Conservation (phyloP, 2,888 invertebrate genomes). For the Agonopterix arenella region DNA sequence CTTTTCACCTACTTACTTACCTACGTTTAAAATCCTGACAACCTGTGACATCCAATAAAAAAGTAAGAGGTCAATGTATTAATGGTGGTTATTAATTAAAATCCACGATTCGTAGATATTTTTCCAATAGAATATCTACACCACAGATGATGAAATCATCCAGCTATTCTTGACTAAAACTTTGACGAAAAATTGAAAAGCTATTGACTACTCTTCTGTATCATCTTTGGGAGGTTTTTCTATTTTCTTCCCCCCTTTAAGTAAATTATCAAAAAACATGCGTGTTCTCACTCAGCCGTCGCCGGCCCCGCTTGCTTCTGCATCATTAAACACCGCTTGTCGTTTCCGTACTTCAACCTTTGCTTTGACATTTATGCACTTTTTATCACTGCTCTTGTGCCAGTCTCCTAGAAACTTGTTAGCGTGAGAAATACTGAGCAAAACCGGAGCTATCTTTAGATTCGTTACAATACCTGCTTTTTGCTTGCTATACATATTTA, state of each 20-base stretch:
- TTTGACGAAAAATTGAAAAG: too few relatives aligned
- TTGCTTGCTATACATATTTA: slow-evolving; percentile 1
- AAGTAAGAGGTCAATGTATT: too few relatives aligned
- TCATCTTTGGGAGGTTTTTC: too few relatives aligned
- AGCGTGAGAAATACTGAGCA: slow-evolving; percentile 23
- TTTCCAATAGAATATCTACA: too few relatives aligned
- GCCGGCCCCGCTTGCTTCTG: slow-evolving; percentile 36
- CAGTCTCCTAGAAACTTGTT: slow-evolving; percentile 13
- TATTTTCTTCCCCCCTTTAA: slow-evolving; percentile 3
- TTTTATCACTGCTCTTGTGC: slow-evolving; percentile 18
- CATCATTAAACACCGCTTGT: slow-evolving; percentile 49
- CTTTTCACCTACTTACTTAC: too few relatives aligned
- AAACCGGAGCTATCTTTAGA: slow-evolving; percentile 3
- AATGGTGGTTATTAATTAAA: too few relatives aligned
- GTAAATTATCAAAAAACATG: slow-evolving; percentile 23
- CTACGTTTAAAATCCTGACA: too few relatives aligned
- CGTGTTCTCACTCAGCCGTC: slow-evolving; percentile 31
- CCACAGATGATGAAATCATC: too few relatives aligned
- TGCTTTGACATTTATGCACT: slow-evolving; percentile 46
- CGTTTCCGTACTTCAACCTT: slow-evolving; percentile 46
- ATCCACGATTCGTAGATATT: too few relatives aligned
- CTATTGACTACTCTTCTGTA: too few relatives aligned
- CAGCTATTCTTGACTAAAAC: too few relatives aligned
- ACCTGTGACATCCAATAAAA: too few relatives aligned
- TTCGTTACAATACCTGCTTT: slow-evolving; percentile 4